A percentile compares a stretch with the other conserved stretches of the same genome.
phyloP scores from a whole-genome alignment of 2,113 vertebrate species.

The Laticauda laticaudata region DNA sequence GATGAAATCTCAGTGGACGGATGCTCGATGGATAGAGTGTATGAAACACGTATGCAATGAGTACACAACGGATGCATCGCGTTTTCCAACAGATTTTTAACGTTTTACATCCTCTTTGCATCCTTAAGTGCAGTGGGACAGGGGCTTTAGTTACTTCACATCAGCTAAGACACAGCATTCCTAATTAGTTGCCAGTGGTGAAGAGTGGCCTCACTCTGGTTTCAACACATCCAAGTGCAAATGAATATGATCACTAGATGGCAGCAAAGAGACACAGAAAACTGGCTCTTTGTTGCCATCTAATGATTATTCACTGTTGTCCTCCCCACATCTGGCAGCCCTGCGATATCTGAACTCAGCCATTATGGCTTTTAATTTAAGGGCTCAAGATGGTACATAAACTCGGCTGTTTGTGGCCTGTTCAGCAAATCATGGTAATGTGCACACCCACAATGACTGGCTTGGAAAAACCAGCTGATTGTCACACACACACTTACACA shows the following conservation, averaged over 20 bases:
- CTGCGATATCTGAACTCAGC: background rate
- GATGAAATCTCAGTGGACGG: no score
- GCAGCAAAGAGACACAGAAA: background rate
- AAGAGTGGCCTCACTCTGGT: background rate
- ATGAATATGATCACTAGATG: background rate
- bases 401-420: background rate
- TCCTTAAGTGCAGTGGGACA: no score
- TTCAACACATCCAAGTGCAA: background rate
- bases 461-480: background rate
- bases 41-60: no score
- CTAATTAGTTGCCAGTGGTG: background rate
- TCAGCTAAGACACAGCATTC: background rate
- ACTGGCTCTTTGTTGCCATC: background rate
- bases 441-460: background rate
- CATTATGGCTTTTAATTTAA: background rate
- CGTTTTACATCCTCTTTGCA: no score
- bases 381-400: background rate
- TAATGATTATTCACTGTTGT: background rate
- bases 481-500: background rate
- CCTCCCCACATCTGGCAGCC: background rate
- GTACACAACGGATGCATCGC: no score
- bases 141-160: no score
- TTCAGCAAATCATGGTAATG: background rate
- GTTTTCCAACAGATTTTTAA: no score
- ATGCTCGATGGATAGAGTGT: no score